phyloP scores from a whole-genome alignment of 2,888 invertebrate genomes.

The Xestia sexstrigata region DNA sequence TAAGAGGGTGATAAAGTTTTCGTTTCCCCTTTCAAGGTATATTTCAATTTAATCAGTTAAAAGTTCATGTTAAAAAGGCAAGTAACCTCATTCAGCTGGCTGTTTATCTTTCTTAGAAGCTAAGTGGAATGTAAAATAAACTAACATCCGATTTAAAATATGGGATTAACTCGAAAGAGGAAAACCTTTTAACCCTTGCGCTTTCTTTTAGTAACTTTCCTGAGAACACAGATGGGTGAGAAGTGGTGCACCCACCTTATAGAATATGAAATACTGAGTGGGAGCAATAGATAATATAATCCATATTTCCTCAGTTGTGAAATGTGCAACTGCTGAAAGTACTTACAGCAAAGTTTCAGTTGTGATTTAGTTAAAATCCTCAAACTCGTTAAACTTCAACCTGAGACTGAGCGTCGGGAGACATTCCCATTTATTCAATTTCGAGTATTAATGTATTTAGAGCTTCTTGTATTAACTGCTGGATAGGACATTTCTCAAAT shows the following conservation, averaged over 20 bases:
- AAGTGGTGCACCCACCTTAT: slow-evolving; percentile 25
- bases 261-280: slow-evolving; percentile 40
- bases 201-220: slow-evolving; percentile 28
- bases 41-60: slow-evolving; percentile 67
- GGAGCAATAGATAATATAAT: slow-evolving; percentile 36
- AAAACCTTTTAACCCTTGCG: slow-evolving; percentile 51
- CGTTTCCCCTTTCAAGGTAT: slow-evolving; percentile 53
- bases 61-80: slow-evolving; percentile 63
- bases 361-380: slow-evolving; percentile 66
- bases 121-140: slow-evolving; percentile 64
- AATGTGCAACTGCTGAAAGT: slow-evolving; percentile 58
- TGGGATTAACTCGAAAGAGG: slow-evolving; percentile 50
- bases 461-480: background rate
- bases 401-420: slow-evolving; percentile 47
- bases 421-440: slow-evolving; percentile 55
- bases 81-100: slow-evolving; percentile 57
- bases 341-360: slow-evolving; percentile 61
- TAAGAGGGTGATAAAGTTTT: slow-evolving; percentile 52
- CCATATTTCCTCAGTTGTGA: slow-evolving; percentile 47
- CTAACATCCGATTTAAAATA: slow-evolving; percentile 62
- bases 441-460: slow-evolving; percentile 17
- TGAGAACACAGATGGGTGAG: background rate
- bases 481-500: background rate
- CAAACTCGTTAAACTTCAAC: slow-evolving; percentile 66
- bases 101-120: slow-evolving; percentile 60